phyloP scores from a whole-genome alignment of 2,888 invertebrate species.

The Calliscelio sp. region DNA sequence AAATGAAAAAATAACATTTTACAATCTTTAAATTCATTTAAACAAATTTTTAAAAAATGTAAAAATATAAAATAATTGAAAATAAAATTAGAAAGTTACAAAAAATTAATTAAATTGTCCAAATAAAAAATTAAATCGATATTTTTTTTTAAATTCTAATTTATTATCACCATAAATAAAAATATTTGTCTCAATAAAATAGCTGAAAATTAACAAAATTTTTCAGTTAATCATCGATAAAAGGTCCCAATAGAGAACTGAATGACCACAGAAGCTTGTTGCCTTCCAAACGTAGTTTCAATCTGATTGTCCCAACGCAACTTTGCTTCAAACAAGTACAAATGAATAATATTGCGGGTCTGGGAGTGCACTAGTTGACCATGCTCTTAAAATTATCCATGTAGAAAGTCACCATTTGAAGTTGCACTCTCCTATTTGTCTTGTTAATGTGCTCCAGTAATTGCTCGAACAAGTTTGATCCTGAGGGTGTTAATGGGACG shows the following conservation, averaged over 20 bases:
- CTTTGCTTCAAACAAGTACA: neutral
- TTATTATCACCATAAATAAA: no score
- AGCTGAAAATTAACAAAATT: no score
- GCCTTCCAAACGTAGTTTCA: neutral
- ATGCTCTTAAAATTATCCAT: conserved; percentile 21
- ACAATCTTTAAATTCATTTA: no score
- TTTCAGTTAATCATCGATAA: no score
- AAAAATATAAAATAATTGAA: no score
- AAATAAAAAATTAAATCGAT: no score
- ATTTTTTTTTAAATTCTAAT: no score
- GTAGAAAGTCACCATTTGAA: conserved; percentile 20
- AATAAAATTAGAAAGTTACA: no score
- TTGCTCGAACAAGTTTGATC: conserved; percentile 6
- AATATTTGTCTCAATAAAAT: no score
- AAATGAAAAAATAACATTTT: neutral
- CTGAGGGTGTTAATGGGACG: conserved; percentile 11
- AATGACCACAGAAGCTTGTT: no score
- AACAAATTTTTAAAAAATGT: no score
- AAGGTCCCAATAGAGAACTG: neutral
- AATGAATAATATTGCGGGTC: conserved; percentile 6
- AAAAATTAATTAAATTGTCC: no score
- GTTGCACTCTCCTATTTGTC: neutral
- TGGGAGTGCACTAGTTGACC: neutral
- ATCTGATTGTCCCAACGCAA: neutral
- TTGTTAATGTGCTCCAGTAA: conserved; percentile 7